Evolutionary conservation across 2,888 invertebrate genomes (phyloP).

Genomic region (Lottia scabra): DNA sequence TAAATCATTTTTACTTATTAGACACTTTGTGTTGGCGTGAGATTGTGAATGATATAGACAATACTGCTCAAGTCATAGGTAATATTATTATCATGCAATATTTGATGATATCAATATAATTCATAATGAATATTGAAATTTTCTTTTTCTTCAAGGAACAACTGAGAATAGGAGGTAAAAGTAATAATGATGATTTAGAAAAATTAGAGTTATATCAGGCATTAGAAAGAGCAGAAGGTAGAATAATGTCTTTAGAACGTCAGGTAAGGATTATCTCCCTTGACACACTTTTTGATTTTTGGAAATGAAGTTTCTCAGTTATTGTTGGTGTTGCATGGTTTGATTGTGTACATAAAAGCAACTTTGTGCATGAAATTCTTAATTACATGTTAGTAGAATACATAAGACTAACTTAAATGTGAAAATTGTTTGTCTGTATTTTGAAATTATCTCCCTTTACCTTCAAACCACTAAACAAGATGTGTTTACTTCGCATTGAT

Average conservation of each 20-base stretch:
- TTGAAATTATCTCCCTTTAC: too few relatives aligned
- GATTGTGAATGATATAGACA: neutral
- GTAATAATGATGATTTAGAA: slow-evolving; percentile 51
- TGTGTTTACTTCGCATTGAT: too few relatives aligned
- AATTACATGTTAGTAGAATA: too few relatives aligned
- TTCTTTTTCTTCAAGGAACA: slow-evolving; percentile 40
- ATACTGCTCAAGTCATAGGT: neutral
- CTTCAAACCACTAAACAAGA: too few relatives aligned
- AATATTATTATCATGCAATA: too few relatives aligned
- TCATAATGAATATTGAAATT: neutral
- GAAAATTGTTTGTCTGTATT: too few relatives aligned
- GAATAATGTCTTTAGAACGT: slow-evolving; percentile 64
- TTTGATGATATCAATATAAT: neutral
- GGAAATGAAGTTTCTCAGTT: neutral
- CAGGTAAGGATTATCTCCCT: slow-evolving; percentile 46
- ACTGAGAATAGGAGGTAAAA: slow-evolving; percentile 34
- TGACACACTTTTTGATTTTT: neutral
- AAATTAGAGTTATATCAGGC: slow-evolving; percentile 63
- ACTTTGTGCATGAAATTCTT: too few relatives aligned
- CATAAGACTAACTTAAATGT: too few relatives aligned
- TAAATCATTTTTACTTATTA: too few relatives aligned
- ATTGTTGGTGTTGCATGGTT: too few relatives aligned
- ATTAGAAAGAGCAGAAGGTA: slow-evolving; percentile 60
- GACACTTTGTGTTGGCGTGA: too few relatives aligned
- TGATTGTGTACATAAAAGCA: too few relatives aligned